Conservation (phyloP, 1,140 invertebrate genomes). For the Goniozus legneri region DNA sequence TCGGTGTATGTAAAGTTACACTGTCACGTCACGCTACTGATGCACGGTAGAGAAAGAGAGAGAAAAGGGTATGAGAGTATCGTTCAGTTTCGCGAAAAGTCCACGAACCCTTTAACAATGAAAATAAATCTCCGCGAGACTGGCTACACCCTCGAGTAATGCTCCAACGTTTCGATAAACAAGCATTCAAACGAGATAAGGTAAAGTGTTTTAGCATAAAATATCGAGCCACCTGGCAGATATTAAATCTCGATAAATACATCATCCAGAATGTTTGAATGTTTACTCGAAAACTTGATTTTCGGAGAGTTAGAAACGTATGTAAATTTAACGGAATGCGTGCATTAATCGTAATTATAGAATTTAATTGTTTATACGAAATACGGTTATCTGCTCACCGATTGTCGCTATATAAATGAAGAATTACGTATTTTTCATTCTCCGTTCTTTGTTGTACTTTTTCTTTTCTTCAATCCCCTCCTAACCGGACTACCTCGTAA, state of each 20-base stretch:
- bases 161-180: constrained; percentile 19
- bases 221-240: neutral
- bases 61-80: neutral
- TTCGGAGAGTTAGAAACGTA: constrained; percentile 3
- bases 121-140: constrained; percentile 23
- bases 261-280: constrained; percentile 12
- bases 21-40: constrained; percentile 17
- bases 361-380: constrained; percentile 7
- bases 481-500: constrained; percentile 10
- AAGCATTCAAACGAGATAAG: constrained; percentile 22
- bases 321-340: neutral
- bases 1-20: constrained; percentile 30
- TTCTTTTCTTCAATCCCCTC: constrained; percentile 3
- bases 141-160: constrained; percentile 8
- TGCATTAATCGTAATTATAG: constrained; percentile 10
- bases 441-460: constrained; percentile 7
- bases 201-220: neutral
- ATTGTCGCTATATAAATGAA: constrained; percentile 4
- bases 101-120: constrained; percentile 21
- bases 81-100: constrained; percentile 21
- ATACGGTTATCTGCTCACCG: constrained; percentile 1
- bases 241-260: neutral
- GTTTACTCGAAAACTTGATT: constrained; percentile 13
- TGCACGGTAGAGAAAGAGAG: neutral
- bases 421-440: neutral